These are phyloP conservation scores for Colletes gigas DNA, from an alignment of 1,140 invertebrate genomes.

Conservation along the genomic window DNA sequence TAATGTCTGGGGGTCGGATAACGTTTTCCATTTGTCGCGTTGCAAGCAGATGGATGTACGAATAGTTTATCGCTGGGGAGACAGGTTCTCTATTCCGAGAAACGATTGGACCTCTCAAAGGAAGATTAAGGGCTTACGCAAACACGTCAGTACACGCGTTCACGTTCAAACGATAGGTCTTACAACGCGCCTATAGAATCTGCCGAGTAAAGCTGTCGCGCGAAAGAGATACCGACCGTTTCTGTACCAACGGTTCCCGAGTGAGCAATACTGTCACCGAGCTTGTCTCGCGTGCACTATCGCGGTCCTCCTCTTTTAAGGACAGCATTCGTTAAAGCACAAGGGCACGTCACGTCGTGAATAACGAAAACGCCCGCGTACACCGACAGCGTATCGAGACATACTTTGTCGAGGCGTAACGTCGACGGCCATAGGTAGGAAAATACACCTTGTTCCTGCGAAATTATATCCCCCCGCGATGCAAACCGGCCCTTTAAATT, in stretches of 20 bases:
- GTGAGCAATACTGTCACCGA: neutral
- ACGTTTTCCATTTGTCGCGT: neutral
- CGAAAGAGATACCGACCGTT: constrained; percentile 37
- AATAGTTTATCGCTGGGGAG: neutral
- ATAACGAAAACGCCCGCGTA: neutral
- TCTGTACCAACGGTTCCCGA: constrained; percentile 22
- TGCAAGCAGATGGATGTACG: neutral
- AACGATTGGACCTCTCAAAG: constrained; percentile 14
- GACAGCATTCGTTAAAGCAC: neutral
- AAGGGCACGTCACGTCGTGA: neutral
- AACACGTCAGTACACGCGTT: constrained; percentile 16
- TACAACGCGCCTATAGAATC: constrained; percentile 5
- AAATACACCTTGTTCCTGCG: neutral
- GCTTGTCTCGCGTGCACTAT: constrained; percentile 21
- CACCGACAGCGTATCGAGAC: neutral
- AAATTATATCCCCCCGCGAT: neutral
- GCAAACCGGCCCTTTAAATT: neutral
- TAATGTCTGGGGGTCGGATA: neutral
- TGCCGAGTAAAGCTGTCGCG: constrained; percentile 30
- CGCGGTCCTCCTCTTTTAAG: constrained; percentile 12
- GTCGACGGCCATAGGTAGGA: neutral
- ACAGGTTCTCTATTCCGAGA: constrained; percentile 22
- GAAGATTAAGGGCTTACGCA: constrained; percentile 31
- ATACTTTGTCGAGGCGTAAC: neutral
- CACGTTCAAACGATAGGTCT: constrained; percentile 12